phyloP scores from a whole-genome alignment of 1,140 invertebrate genomes.

The Pemphigus obesinymphae region DNA sequence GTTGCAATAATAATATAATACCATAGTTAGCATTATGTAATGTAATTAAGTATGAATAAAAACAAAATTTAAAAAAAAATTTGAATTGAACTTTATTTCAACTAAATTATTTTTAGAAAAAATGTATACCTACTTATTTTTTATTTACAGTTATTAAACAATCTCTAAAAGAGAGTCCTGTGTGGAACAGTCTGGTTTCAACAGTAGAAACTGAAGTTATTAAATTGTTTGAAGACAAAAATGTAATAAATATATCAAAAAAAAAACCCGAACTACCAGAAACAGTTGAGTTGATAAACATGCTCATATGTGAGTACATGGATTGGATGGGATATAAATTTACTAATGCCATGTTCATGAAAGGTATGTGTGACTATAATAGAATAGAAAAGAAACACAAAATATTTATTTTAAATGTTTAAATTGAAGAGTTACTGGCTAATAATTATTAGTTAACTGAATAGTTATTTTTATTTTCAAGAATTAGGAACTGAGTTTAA shows the following conservation, averaged over 20 bases:
- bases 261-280: conserved; percentile 20
- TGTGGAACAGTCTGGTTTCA: neutral
- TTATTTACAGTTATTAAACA: neutral
- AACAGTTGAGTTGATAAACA: conserved; percentile 12
- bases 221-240: neutral
- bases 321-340: conserved; percentile 29
- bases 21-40: no score
- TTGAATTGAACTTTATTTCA: no score
- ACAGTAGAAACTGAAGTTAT: neutral
- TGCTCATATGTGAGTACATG: conserved; percentile 35
- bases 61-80: no score
- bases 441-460: neutral
- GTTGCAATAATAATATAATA: no score
- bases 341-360: neutral
- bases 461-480: neutral
- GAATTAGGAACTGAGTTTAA: neutral
- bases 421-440: no score
- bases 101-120: no score
- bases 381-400: no score
- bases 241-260: neutral
- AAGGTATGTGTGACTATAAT: conserved; percentile 14
- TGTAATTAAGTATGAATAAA: no score
- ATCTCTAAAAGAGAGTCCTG: neutral
- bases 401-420: no score
- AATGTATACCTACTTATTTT: no score